These are phyloP conservation scores for Conger conger DNA, from an alignment of 2,113 vertebrate species.

Conservation along the genomic window DNA sequence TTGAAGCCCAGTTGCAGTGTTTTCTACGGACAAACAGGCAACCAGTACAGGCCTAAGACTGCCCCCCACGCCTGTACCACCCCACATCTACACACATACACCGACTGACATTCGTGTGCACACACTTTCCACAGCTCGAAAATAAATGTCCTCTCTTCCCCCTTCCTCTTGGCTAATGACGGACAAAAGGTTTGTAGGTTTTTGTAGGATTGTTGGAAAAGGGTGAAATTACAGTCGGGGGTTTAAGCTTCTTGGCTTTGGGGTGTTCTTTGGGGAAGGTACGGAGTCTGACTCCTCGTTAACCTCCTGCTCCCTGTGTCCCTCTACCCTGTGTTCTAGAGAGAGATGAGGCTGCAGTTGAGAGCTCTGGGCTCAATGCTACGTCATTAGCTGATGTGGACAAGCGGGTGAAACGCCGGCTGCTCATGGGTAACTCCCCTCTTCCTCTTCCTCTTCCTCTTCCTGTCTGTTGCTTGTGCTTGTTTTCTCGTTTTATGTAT, in stretches of 20 bases:
- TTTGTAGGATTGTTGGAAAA: constrained; percentile 54
- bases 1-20: constrained; percentile 75
- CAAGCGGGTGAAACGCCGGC: constrained; percentile 99
- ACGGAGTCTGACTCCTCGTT: constrained; percentile 93
- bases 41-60: constrained; percentile 89
- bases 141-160: neutral
- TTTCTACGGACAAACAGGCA: constrained; percentile 99
- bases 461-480: constrained; percentile 93
- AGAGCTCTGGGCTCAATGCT: constrained; percentile 99
- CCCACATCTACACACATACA: too few relatives aligned
- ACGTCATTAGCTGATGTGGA: constrained; percentile 99
- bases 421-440: constrained; percentile 99
- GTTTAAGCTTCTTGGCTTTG: constrained; percentile 81
- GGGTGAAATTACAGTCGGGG: constrained; percentile 63
- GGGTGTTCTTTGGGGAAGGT: constrained; percentile 72
- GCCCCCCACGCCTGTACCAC: constrained; percentile 58
- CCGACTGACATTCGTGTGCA: too few relatives aligned
- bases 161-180: constrained; percentile 38
- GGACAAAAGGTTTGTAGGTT: constrained; percentile 62
- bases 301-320: constrained; percentile 99
- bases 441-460: constrained; percentile 99
- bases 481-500: constrained; percentile 74
- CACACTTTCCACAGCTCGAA: neutral
- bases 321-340: constrained; percentile 99
- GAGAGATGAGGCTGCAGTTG: constrained; percentile 99